phyloP scores from a whole-genome alignment of 2,113 vertebrate species.

The Passer montanus region DNA sequence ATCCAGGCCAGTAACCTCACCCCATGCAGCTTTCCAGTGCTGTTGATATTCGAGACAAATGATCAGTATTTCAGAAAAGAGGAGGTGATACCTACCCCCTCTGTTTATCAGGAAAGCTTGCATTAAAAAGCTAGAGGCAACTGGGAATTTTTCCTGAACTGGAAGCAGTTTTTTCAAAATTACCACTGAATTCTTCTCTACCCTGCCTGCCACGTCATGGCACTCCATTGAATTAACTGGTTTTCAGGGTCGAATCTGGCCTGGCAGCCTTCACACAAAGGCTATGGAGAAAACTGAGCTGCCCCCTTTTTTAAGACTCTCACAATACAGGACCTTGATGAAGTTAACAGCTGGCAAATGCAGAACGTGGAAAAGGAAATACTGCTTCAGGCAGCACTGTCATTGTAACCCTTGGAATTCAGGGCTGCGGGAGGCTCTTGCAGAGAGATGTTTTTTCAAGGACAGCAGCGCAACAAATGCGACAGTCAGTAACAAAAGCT shows the following conservation, averaged over 20 bases:
- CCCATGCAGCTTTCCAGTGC: not conserved
- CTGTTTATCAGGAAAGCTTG: not conserved
- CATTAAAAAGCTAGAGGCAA: not conserved
- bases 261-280: not conserved
- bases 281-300: conserved; percentile 39
- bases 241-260: not conserved
- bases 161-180: not conserved
- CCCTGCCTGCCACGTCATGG: not conserved
- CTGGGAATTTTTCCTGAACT: not conserved
- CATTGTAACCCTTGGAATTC: conserved; percentile 59
- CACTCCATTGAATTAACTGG: not conserved
- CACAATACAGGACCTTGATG: conserved; percentile 30
- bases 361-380: conserved; percentile 18
- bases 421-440: not conserved
- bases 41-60: not conserved
- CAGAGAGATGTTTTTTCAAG: conserved; percentile 1
- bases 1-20: not conserved
- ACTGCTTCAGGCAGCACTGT: not conserved
- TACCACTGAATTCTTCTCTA: not conserved
- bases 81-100: not conserved
- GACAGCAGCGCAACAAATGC: not conserved
- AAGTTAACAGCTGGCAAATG: conserved; percentile 62
- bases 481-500: not conserved
- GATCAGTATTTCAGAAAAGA: conserved; percentile 39
- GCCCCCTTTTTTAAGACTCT: not conserved